Conservation (phyloP, 1,140 invertebrate genomes). For the Pectinophora gossypiella region DNA sequence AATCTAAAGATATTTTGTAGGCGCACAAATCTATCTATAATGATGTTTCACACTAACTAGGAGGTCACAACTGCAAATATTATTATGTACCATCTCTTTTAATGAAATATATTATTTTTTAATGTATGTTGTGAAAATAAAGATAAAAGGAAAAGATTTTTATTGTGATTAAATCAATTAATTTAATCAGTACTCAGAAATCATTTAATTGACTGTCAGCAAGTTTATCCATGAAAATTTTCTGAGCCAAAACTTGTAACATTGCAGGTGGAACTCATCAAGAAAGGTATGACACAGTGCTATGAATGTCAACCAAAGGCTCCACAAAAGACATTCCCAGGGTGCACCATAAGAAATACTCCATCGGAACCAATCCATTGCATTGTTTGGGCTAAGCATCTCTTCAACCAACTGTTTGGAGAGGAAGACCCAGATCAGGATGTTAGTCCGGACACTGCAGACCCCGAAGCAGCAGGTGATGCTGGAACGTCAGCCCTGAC, state of each 20-base stretch:
- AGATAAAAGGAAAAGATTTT: too few species aligned
- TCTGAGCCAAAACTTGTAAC: background rate
- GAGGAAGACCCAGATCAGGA: conserved; percentile 95
- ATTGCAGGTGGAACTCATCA: conserved; percentile 89
- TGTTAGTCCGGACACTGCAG: conserved; percentile 97
- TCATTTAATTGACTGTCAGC: too few species aligned
- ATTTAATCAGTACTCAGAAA: too few species aligned
- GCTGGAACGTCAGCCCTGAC: conserved; percentile 64
- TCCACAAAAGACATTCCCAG: conserved; percentile 94
- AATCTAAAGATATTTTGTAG: too few species aligned
- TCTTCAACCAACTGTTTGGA: conserved; percentile 99
- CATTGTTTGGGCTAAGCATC: conserved; percentile 99
- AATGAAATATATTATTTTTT: too few species aligned
- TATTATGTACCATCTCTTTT: too few species aligned
- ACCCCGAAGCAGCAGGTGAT: conserved; percentile 86
- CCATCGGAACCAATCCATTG: conserved; percentile 99
- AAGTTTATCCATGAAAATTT: background rate
- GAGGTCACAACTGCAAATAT: too few species aligned
- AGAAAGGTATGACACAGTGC: conserved; percentile 94
- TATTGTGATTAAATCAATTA: too few species aligned
- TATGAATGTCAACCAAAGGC: conserved; percentile 97
- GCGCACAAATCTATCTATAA: too few species aligned
- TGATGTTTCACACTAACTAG: too few species aligned
- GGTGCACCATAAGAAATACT: conserved; percentile 99
- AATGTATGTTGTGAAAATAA: too few species aligned